These are phyloP conservation scores for Trachemys scripta DNA, from an alignment of 2,113 vertebrate genomes.

Conservation along the genomic window DNA sequence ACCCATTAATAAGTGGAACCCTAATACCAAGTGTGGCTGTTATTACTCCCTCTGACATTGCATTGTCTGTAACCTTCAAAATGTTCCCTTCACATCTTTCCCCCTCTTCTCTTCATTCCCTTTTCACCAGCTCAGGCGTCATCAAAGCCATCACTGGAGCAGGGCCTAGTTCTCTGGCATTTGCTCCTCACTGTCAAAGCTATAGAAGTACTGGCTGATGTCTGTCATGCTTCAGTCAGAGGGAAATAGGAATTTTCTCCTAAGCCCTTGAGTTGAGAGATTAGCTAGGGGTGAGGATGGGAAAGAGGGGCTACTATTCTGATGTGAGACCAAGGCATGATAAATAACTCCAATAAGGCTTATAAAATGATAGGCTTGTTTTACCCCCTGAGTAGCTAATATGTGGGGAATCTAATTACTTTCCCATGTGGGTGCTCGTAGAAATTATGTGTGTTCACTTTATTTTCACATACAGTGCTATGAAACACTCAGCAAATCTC, in stretches of 20 bases:
- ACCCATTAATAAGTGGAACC: constrained; percentile 24
- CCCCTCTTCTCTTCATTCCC: neutral
- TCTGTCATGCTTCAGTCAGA: neutral
- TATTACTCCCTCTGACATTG: constrained; percentile 35
- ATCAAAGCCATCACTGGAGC: neutral
- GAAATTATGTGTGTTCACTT: neutral
- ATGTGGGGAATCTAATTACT: neutral
- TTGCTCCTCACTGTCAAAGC: neutral
- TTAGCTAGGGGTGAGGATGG: neutral
- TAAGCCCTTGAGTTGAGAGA: neutral
- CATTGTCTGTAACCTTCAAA: constrained; percentile 26
- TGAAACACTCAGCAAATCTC: neutral
- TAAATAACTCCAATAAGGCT: neutral
- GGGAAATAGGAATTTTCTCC: neutral
- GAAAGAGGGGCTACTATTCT: neutral
- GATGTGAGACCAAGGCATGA: neutral
- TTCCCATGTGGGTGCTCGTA: fast-evolving
- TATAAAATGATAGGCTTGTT: neutral
- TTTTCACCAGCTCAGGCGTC: neutral
- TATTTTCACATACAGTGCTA: neutral
- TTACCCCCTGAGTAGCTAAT: fast-evolving
- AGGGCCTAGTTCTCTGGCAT: fast-evolving
- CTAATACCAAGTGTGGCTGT: neutral
- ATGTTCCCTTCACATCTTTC: neutral
- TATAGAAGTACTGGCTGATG: fast-evolving